phyloP scores from a whole-genome alignment of 2,888 invertebrate species.

The Trichogramma dendrolimi region DNA sequence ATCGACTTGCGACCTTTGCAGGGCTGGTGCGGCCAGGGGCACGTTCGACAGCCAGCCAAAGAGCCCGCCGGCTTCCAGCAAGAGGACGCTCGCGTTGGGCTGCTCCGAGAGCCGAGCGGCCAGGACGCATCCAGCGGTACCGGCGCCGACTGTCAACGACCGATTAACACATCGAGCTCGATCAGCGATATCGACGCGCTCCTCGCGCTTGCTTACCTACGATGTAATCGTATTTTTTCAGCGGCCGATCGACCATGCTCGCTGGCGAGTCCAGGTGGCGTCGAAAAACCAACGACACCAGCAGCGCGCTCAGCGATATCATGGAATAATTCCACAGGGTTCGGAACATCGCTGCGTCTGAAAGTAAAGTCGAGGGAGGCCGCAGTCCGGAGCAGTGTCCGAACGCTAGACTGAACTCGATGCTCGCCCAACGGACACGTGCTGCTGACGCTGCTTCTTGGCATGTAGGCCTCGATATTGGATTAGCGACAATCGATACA shows the following conservation, averaged over 20 bases:
- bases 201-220: constrained; percentile 42
- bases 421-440: neutral
- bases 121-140: constrained; percentile 69
- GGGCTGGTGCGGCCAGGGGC: constrained; percentile 64
- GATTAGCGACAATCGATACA: constrained; percentile 43
- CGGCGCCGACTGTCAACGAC: constrained; percentile 61
- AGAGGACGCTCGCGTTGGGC: constrained; percentile 57
- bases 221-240: constrained; percentile 44
- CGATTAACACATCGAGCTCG: neutral
- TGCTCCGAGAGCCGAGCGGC: constrained; percentile 63
- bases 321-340: constrained; percentile 44
- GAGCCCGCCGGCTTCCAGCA: constrained; percentile 68
- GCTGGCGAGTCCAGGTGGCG: constrained; percentile 37
- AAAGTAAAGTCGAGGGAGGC: constrained; percentile 15
- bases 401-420: too few species aligned
- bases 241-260: constrained; percentile 41
- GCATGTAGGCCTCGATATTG: constrained; percentile 39
- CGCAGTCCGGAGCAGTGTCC: too few species aligned
- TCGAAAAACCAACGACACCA: constrained; percentile 42
- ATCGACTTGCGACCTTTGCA: constrained; percentile 65
- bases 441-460: neutral
- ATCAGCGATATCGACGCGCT: neutral
- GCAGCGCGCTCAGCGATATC: constrained; percentile 35
- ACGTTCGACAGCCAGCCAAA: constrained; percentile 65
- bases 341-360: neutral